phyloP scores from a whole-genome alignment of 1,140 invertebrate species.

The Drepana arcuata region DNA sequence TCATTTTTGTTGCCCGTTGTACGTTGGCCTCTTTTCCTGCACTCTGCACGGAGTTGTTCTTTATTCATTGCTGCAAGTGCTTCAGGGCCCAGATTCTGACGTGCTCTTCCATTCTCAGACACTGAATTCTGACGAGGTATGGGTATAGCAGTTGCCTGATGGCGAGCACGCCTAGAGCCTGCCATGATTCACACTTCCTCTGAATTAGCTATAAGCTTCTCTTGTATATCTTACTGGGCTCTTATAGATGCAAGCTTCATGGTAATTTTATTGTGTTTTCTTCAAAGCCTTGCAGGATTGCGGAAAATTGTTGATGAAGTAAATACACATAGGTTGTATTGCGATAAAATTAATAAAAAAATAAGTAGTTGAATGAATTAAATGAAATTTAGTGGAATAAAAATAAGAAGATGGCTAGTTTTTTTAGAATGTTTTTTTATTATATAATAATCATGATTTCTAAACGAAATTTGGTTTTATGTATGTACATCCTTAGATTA shows the following conservation, averaged over 20 bases:
- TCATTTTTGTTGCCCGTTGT: slow-evolving; percentile 75
- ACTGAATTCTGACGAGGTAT: slow-evolving; percentile 58
- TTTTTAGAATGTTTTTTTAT: too few relatives aligned
- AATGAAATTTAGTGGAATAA: too few relatives aligned
- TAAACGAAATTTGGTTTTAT: too few relatives aligned
- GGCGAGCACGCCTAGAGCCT: slow-evolving; percentile 53
- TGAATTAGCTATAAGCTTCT: slow-evolving; percentile 1
- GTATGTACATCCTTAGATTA: too few relatives aligned
- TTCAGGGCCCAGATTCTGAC: slow-evolving; percentile 59
- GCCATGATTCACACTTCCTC: too few relatives aligned
- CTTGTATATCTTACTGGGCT: too few relatives aligned
- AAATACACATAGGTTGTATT: slow-evolving; percentile 15
- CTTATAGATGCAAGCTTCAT: too few relatives aligned
- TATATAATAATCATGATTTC: too few relatives aligned
- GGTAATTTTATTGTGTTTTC: slow-evolving; percentile 7
- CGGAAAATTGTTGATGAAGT: slow-evolving; percentile 22
- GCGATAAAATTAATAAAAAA: too few relatives aligned
- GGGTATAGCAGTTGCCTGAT: slow-evolving; percentile 48
- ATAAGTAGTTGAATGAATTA: too few relatives aligned
- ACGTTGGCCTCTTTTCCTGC: slow-evolving; percentile 74
- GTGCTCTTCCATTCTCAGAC: slow-evolving; percentile 53
- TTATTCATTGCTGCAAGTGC: slow-evolving; percentile 72
- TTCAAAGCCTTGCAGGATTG: slow-evolving; percentile 22
- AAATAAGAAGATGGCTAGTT: too few relatives aligned
- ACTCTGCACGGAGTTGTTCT: slow-evolving; percentile 75